These are phyloP conservation scores for Siniperca obscura DNA, from an alignment of 2,797 vertebrate species.

Conservation along the genomic window DNA sequence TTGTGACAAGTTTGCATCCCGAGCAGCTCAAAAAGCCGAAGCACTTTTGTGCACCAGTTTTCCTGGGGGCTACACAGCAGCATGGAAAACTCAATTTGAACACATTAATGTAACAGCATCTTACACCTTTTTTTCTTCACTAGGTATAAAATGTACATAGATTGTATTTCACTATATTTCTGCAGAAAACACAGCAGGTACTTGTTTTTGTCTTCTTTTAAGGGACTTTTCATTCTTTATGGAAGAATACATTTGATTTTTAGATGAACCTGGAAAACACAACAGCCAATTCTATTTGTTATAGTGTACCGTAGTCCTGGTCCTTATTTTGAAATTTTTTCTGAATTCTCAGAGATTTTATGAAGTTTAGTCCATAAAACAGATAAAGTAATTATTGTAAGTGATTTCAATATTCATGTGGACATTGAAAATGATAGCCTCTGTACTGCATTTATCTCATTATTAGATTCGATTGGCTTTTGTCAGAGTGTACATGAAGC, in stretches of 20 bases:
- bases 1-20: conserved; percentile 42
- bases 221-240: background rate
- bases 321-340: too few relatives aligned
- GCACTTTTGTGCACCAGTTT: conserved; percentile 19
- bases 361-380: too few relatives aligned
- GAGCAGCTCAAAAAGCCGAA: conserved; percentile 11
- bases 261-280: too few relatives aligned
- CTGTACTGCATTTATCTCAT: too few relatives aligned
- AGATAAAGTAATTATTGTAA: too few relatives aligned
- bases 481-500: too few relatives aligned
- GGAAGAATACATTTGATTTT: background rate
- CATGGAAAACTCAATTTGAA: background rate
- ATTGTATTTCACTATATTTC: conserved; percentile 1
- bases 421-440: too few relatives aligned
- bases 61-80: conserved; percentile 40
- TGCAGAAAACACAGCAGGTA: background rate
- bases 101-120: background rate
- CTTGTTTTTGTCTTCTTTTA: conserved; percentile 2
- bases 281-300: too few relatives aligned
- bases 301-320: too few relatives aligned
- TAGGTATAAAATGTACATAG: background rate
- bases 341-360: too few relatives aligned
- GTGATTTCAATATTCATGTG: too few relatives aligned
- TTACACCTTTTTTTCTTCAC: background rate
- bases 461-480: too few relatives aligned